A percentile compares a stretch with the other conserved stretches of the same genome.
Evolutionary conservation across 2,888 invertebrate genomes (phyloP).

Genomic region (Ophioninae sp.): DNA sequence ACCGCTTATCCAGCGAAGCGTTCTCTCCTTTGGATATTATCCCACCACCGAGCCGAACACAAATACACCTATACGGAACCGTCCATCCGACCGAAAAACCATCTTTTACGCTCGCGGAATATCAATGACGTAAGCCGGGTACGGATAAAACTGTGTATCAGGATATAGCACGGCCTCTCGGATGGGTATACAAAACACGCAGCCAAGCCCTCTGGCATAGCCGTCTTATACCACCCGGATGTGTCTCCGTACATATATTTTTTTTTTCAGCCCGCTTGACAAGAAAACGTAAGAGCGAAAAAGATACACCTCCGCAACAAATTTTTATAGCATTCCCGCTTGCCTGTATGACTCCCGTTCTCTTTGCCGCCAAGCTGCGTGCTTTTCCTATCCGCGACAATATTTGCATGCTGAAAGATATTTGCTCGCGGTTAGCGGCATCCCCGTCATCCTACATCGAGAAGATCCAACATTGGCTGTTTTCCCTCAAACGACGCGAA

Average conservation of each 20-base stretch:
- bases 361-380: constrained; percentile 13
- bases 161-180: constrained; percentile 60
- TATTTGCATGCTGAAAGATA: constrained; percentile 45
- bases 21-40: constrained; percentile 74
- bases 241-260: background rate
- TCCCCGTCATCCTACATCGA: constrained; percentile 7
- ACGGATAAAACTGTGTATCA: constrained; percentile 73
- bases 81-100: constrained; percentile 68
- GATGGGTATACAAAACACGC: constrained; percentile 56
- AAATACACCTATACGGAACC: constrained; percentile 30
- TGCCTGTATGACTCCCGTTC: constrained; percentile 10
- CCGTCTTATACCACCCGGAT: constrained; percentile 12
- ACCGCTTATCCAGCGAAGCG: constrained; percentile 60
- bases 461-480: constrained; percentile 18
- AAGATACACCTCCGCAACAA: constrained; percentile 46
- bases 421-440: constrained; percentile 3
- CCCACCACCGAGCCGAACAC: constrained; percentile 62
- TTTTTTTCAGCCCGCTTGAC: constrained; percentile 39
- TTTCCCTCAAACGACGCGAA: background rate
- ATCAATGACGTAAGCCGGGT: constrained; percentile 70
- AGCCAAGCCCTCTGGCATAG: constrained; percentile 61
- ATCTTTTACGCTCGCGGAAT: constrained; percentile 77
- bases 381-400: constrained; percentile 17
- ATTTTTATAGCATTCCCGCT: constrained; percentile 56
- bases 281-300: constrained; percentile 49